Evolutionary conservation across 2,113 vertebrate genomes (phyloP), one percentile per base, ranked within the genome.

Genomic region (Carollia perspicillata): DNA sequence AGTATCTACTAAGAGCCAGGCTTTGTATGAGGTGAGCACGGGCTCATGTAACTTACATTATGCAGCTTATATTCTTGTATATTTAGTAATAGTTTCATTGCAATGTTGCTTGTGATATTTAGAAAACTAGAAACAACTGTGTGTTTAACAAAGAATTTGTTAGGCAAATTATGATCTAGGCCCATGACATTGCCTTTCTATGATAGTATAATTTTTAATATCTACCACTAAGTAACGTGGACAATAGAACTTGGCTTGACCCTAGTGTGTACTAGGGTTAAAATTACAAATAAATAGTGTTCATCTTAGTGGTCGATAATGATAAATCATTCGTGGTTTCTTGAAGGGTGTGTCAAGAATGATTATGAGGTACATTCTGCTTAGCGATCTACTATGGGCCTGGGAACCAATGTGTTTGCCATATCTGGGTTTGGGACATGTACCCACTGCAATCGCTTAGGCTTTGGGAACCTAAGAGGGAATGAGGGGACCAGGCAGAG

Each of bases 121-220:
- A 74, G 66, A 79, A 97, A 95, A 87, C 6, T 74, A 26, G 51
- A 85, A 83, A 18, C 5, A 89, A 78, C 23, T 20, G 14, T 20
- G 4, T 95, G 28, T 75, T 93, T 88, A 84, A n/a, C 7, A 33
- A 26, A 58, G 5, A 79, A 58, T 74, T 93, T 26, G 4, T 35
- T 90, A 63, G 49, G 49, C 75, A 75, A 96, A 89, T 95, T 90
- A 77, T 49, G 68, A 22, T 80, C 23, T 63, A 65, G 88, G 88
- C 14, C 74, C 6, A 42, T 28, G 37, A 85, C 3, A 37, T 30
- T 63, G 53, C 37, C 37, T 30, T 81, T 60, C 14, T 26, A 20
- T 81, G 26, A 60, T 8, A 81, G 5, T 68, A 18, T 53, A 75
- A 74, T 93, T 84, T 89, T 91, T 35, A 86, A 2, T 42, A 11